Evolutionary conservation across 2,888 invertebrate species (phyloP).

Genomic region (Philopedon plagiatum): DNA sequence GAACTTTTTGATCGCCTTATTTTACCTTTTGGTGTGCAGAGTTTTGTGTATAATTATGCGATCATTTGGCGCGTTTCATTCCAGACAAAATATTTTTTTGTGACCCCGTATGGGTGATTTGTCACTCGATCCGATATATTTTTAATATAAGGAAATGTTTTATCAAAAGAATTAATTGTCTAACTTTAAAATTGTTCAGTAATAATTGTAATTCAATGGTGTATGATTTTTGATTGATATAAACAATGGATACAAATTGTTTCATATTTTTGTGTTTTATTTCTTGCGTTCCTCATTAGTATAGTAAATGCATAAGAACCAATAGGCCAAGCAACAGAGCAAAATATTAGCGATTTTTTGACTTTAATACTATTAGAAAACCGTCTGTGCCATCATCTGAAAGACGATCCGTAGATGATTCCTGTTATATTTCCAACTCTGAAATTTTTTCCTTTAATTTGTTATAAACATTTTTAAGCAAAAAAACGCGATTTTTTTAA

Average conservation of each 20-base stretch:
- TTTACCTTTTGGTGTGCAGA: slow-evolving; percentile 35
- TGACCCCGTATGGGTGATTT: slow-evolving; percentile 51
- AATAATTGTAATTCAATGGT: slow-evolving; percentile 66
- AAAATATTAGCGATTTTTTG: too few species aligned
- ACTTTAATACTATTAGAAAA: too few species aligned
- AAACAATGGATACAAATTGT: slow-evolving; percentile 69
- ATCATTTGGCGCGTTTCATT: slow-evolving; percentile 63
- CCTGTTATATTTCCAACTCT: too few species aligned
- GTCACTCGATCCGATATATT: slow-evolving; percentile 62
- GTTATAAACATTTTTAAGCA: too few species aligned
- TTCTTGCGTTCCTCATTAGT: slow-evolving; percentile 45
- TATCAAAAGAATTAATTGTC: slow-evolving; percentile 59
- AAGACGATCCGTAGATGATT: too few species aligned
- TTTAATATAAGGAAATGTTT: slow-evolving; percentile 63
- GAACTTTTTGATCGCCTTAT: slow-evolving; percentile 4
- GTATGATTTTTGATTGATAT: slow-evolving; percentile 68
- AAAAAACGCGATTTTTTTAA: too few species aligned
- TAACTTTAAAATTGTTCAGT: slow-evolving; percentile 60
- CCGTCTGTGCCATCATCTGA: too few species aligned
- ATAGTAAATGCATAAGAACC: too few species aligned
- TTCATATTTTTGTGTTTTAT: slow-evolving; percentile 65
- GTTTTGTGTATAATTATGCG: slow-evolving; percentile 57
- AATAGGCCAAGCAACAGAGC: too few species aligned
- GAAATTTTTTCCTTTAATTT: too few species aligned
- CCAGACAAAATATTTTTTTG: slow-evolving; percentile 58